Evolutionary conservation across 30 jellyfish, hydroid and myxozoan species (phyloP), one percentile per base, ranked within the genome.

Genomic region (Catostylus mosaicus): DNA sequence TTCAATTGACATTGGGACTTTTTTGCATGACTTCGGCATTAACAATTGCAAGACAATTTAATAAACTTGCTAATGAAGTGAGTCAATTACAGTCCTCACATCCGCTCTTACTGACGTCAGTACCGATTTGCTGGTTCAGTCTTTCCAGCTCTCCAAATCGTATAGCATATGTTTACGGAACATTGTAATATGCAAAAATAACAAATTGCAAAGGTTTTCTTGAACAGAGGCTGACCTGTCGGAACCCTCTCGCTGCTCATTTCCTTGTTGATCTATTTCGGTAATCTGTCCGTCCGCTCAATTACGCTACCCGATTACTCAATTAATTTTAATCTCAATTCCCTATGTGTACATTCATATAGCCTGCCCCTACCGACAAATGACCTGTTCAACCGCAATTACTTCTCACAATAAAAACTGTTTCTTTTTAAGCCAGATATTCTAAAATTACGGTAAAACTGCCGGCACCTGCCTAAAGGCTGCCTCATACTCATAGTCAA

Each of bases 261-360:
- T 59, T 59, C 71, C 71, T 23, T 59, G 40, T 59, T 59, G 71
- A 59, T 59, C 71, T 59, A 38, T 23, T 59, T 29, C 27, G n/a
- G 10, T 59, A 59, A 59, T 59, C 71, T 38, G 38, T 59, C 71
- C 71, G 71, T 59, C 71, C 71, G 71, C 19, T 59, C 38, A 9
- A 9, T 59, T 59, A 59, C 71, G 38, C 5, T 59, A 38, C 71
- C 10, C 27, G 71, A 59, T 59, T 59, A 23, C 71, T 29, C 37
- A n/a, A 59, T 59, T 59, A 59, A 59, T 24, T 19, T 7, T 6
- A 24, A 27, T 29, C 4, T 1, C 27, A 6, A 7, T 23, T 29
- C 71, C 38, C 38, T 59, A 18, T 59, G 71, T 29, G 20, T 29
- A 27, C 38, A 59, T 59, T 22, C 43, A 59, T 18, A 19, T 22